Evolutionary conservation across 1,140 invertebrate genomes (phyloP).

Genomic region (Ips nitidus): DNA sequence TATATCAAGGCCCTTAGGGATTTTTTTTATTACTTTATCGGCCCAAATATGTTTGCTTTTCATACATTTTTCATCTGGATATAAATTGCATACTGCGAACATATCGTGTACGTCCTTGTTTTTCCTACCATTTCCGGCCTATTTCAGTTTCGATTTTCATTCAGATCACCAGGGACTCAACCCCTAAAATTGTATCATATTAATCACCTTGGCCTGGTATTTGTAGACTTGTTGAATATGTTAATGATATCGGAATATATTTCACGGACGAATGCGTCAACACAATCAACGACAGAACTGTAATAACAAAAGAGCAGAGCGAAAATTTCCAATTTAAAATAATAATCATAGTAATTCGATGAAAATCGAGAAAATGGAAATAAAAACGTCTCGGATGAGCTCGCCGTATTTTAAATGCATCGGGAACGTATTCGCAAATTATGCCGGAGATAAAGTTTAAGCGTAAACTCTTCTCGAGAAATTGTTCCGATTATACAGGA

Average conservation of each 20-base stretch:
- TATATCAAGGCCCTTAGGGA: slow-evolving; percentile 28
- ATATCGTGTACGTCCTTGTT: slow-evolving; percentile 4
- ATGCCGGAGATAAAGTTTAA: slow-evolving; percentile 7
- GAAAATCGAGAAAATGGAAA: slow-evolving; percentile 10
- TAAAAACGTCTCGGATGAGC: slow-evolving; percentile 3
- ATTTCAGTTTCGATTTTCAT: background rate
- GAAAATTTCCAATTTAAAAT: slow-evolving; percentile 18
- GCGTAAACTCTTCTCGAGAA: slow-evolving; percentile 3
- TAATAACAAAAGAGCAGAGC: slow-evolving; percentile 14
- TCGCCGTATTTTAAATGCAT: slow-evolving; percentile 8
- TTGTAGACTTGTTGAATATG: slow-evolving; percentile 12
- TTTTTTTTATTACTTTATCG: slow-evolving; percentile 41
- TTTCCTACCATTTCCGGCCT: background rate
- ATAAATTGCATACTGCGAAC: slow-evolving; percentile 26
- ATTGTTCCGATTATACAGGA: background rate
- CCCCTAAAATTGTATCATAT: background rate
- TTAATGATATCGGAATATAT: slow-evolving; percentile 18
- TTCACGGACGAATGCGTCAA: slow-evolving; percentile 16
- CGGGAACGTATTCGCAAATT: slow-evolving; percentile 8
- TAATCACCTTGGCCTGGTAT: background rate
- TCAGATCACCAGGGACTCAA: background rate
- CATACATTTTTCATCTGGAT: slow-evolving; percentile 38
- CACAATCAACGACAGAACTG: slow-evolving; percentile 8
- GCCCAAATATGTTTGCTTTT: slow-evolving; percentile 39
- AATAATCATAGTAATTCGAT: slow-evolving; percentile 10